phyloP scores from a whole-genome alignment of 1,140 invertebrate genomes.

The Chionoecetes opilio region DNA sequence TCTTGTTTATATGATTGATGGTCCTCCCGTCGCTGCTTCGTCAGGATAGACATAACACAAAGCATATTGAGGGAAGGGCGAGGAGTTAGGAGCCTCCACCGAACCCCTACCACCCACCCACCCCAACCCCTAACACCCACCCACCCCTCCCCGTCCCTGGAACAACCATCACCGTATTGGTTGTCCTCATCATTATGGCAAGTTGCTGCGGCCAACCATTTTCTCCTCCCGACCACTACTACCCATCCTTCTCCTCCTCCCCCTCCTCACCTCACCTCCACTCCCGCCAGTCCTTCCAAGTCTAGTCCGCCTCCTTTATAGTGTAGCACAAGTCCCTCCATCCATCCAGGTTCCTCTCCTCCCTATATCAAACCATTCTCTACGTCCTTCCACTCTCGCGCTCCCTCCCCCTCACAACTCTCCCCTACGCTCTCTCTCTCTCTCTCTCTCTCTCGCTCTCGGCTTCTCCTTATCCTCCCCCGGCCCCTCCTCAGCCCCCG shows the following conservation, averaged over 20 bases:
- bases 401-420: conserved; percentile 17
- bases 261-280: not conserved
- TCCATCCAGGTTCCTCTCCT: not conserved
- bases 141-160: not conserved
- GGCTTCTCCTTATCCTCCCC: conserved; percentile 47
- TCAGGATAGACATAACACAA: not conserved
- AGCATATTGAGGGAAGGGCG: not conserved
- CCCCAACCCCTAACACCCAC: conserved; percentile 5
- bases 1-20: conserved; percentile 20
- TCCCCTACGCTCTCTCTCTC: not conserved
- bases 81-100: not conserved
- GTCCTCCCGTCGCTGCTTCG: not conserved
- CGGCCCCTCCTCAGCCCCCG: not conserved
- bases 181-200: conserved; percentile 53
- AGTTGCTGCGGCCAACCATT: conserved; percentile 54
- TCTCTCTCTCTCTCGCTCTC: conserved; percentile 39
- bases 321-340: not conserved
- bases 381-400: conserved; percentile 36
- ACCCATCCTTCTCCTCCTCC: not conserved
- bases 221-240: not conserved
- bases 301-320: not conserved
- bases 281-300: conserved; percentile 22
- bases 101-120: not conserved
- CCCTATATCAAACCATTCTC: conserved; percentile 58
- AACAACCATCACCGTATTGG: conserved; percentile 29